These are phyloP conservation scores for Enteromius trimaculatus DNA, from an alignment of 2,797 vertebrate species.

Conservation along the genomic window DNA sequence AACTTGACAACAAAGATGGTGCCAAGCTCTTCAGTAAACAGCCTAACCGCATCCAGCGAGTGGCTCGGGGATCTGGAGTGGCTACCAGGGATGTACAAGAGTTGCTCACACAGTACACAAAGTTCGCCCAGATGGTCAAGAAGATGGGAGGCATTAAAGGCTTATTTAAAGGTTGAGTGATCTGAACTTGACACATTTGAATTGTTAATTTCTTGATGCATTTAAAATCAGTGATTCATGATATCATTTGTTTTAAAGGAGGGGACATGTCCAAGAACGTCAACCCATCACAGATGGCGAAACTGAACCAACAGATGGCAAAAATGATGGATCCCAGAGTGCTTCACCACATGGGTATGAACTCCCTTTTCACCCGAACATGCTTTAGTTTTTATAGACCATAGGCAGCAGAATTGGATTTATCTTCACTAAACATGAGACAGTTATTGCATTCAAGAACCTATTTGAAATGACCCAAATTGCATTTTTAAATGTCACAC, in stretches of 20 bases:
- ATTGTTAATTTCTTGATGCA: background rate
- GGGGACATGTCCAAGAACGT: conserved; percentile 99
- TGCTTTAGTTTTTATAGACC: background rate
- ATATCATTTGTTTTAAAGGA: conserved; percentile 73
- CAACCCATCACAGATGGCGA: conserved; percentile 97
- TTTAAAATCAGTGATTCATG: conserved; percentile 9
- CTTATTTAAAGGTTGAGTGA: conserved; percentile 91
- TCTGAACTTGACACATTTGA: background rate
- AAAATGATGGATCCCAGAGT: conserved; percentile 99
- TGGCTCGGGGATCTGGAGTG: conserved; percentile 94
- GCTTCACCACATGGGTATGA: conserved; percentile 97
- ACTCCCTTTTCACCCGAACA: background rate
- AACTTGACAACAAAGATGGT: conserved; percentile 96
- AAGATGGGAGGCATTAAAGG: conserved; percentile 99
- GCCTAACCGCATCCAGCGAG: conserved; percentile 93
- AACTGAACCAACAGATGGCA: conserved; percentile 99
- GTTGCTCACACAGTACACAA: conserved; percentile 96
- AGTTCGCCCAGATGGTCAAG: conserved; percentile 99
- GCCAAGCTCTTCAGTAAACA: conserved; percentile 98
- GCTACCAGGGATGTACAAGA: conserved; percentile 96
- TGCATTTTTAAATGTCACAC: background rate
- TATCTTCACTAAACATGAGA: background rate
- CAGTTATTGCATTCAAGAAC: background rate
- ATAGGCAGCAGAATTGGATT: background rate
- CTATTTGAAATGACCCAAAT: background rate